Evolutionary conservation across 2,888 invertebrate species (phyloP).

Genomic region (Caenorhabditis sp.): DNA sequence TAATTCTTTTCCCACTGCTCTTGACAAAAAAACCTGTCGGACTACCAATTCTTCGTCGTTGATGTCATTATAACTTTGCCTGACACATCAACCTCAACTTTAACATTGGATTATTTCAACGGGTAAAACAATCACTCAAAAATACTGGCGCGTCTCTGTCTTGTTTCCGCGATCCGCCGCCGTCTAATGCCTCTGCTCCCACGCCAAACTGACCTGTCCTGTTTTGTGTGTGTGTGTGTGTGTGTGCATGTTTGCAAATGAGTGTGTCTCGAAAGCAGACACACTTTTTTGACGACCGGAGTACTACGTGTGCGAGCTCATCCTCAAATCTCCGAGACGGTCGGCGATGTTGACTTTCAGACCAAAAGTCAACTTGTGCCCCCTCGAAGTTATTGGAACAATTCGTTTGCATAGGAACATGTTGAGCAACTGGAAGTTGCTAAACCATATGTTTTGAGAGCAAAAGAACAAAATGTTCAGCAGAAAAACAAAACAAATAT

Average conservation of each 20-base stretch:
- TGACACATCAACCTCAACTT: constrained; percentile 60
- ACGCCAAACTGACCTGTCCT: constrained; percentile 54
- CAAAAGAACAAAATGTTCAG: constrained; percentile 24
- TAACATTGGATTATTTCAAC: constrained; percentile 53
- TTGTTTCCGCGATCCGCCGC: constrained; percentile 50
- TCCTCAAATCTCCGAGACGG: constrained; percentile 31
- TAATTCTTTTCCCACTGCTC: neutral
- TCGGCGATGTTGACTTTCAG: constrained; percentile 50
- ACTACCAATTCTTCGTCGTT: constrained; percentile 13
- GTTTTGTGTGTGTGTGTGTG: constrained; percentile 58
- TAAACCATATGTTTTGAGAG: neutral
- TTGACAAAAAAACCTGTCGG: constrained; percentile 24
- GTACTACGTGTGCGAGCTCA: constrained; percentile 57
- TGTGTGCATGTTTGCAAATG: constrained; percentile 53
- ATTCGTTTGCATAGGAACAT: constrained; percentile 32
- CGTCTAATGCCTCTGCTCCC: constrained; percentile 42
- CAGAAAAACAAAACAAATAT: neutral
- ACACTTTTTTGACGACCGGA: constrained; percentile 60
- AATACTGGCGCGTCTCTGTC: constrained; percentile 48
- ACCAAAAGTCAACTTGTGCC: constrained; percentile 60
- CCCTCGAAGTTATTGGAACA: constrained; percentile 42
- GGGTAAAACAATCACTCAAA: constrained; percentile 54
- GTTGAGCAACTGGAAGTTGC: constrained; percentile 8
- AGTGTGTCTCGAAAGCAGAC: constrained; percentile 47
- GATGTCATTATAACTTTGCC: constrained; percentile 34